These are phyloP conservation scores for Emydocephalus ijimae DNA, from an alignment of 2,113 vertebrate genomes.

Conservation along the genomic window DNA sequence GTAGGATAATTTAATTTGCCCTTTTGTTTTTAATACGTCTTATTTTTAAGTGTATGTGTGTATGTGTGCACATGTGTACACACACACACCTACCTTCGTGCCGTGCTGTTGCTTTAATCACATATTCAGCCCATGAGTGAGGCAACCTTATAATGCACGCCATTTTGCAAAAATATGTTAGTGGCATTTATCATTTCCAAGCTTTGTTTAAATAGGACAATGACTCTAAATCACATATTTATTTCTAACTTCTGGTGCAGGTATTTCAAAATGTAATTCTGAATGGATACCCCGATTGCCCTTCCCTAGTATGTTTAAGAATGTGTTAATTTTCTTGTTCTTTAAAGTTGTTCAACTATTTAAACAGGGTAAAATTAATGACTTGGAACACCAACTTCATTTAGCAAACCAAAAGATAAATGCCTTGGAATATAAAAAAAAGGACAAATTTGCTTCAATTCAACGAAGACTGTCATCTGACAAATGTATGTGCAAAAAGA, in stretches of 20 bases:
- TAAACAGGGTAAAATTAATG: conserved; percentile 55
- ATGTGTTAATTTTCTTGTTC: conserved; percentile 6
- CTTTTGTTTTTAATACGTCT: not conserved
- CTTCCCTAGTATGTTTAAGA: conserved; percentile 5
- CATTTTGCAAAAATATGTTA: not conserved
- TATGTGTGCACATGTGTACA: not conserved
- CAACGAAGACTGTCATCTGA: conserved; percentile 24
- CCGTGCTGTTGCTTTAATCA: not conserved
- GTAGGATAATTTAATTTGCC: not conserved
- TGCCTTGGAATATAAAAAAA: conserved; percentile 54
- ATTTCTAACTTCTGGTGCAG: conserved; percentile 7
- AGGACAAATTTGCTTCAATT: conserved; percentile 13
- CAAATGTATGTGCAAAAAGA: conserved; percentile 28
- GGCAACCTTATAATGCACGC: not conserved
- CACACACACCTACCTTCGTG: not conserved
- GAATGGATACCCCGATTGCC: not conserved
- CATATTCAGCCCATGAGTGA: not conserved
- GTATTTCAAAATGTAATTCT: not conserved
- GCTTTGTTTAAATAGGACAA: not conserved
- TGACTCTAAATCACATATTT: conserved; percentile 2
- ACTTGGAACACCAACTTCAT: conserved; percentile 57
- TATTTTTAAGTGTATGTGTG: not conserved
- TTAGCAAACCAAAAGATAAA: conserved; percentile 55
- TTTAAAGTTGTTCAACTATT: conserved; percentile 15
- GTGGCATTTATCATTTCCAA: not conserved